These are phyloP conservation scores for Steinernema khuongi DNA, from an alignment of 1,140 invertebrate genomes.

Conservation along the genomic window DNA sequence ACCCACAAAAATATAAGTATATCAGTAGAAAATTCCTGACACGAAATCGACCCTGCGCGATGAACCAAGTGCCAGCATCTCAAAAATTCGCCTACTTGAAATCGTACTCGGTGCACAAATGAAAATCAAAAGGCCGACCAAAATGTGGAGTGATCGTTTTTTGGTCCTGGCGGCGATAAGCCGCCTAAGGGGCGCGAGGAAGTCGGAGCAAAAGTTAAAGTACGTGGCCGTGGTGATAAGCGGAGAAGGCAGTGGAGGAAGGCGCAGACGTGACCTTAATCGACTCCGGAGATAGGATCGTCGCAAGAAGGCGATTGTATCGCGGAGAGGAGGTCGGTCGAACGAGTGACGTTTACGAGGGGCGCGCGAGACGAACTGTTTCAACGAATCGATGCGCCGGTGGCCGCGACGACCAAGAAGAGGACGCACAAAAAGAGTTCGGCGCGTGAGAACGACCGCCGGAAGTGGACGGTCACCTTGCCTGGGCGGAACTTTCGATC, in stretches of 20 bases:
- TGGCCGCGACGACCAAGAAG: not conserved
- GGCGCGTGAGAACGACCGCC: not conserved
- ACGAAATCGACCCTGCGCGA: too few relatives aligned
- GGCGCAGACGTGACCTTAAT: not conserved
- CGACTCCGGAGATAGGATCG: conserved; percentile 1
- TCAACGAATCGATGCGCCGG: not conserved
- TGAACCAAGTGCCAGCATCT: too few relatives aligned
- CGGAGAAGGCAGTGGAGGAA: not conserved
- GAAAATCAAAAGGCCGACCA: too few relatives aligned
- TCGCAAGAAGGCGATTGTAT: conserved; percentile 3
- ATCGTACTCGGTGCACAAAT: too few relatives aligned
- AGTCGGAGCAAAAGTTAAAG: not conserved
- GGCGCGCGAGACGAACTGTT: conserved; percentile 10
- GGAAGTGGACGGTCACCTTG: too few relatives aligned
- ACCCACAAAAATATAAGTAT: too few relatives aligned
- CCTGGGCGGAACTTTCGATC: too few relatives aligned
- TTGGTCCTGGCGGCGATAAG: not conserved
- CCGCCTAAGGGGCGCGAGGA: not conserved
- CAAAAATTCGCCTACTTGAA: too few relatives aligned
- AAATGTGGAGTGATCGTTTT: not conserved
- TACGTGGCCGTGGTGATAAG: not conserved
- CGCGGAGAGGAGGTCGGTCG: not conserved
- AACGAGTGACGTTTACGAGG: not conserved
- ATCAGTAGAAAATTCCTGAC: too few relatives aligned
- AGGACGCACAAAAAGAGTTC: not conserved